Base-by-base conservation (phyloP, 2,888 invertebrate species). In the Balanococcus diminutus region DNA sequence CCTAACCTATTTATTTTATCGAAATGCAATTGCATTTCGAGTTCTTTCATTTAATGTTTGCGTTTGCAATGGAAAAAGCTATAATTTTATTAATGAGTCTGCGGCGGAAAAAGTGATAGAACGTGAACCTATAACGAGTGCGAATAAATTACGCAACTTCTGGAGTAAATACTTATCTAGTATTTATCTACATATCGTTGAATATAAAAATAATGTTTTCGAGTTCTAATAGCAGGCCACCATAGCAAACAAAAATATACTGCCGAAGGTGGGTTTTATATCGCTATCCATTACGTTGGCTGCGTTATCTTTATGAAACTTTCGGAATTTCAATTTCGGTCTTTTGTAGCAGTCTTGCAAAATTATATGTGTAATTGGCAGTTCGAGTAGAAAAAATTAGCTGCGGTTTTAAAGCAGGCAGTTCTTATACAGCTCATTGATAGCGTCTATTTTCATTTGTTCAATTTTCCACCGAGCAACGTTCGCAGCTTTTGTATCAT, bases 301-400 rank as follows among this genome's bases (percentile, higher is more conserved):
- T 2, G 67, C 11, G 67, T 72, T 72, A 72, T 72, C 67, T 72
- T 72, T 72, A 72, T 72, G 5, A 28, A 72, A 72, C 28, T 72
- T 72, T 28, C 2, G 67, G 28, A 14, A 72, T 72, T 25, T 72
- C 25, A 72, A 72, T 72, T n/a, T 72, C 31, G 14, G 11, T 9
- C 67, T 72, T 72, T 72, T 72, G 28, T 72, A 14, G 6, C 28
- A 42, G 25, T 72, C 56, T n/a, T n/a, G 16, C 16, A n/a, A 9
- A 56, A 72, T 28, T 72, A 28, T 25, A 72, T 14, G 25, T 22
- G 67, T 72, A 72, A 72, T 72, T 72, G 67, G 22, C 11, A 14
- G 28, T 31, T 28, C n/a, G 67, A 22, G 22, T 19, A 5, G 28
- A 28, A 72, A 72, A 72, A 72, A 14, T 28, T 11, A 11, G 42